These are phyloP conservation scores for Dissostichus mawsoni DNA, from an alignment of 2,113 vertebrate genomes.

Conservation along the genomic window DNA sequence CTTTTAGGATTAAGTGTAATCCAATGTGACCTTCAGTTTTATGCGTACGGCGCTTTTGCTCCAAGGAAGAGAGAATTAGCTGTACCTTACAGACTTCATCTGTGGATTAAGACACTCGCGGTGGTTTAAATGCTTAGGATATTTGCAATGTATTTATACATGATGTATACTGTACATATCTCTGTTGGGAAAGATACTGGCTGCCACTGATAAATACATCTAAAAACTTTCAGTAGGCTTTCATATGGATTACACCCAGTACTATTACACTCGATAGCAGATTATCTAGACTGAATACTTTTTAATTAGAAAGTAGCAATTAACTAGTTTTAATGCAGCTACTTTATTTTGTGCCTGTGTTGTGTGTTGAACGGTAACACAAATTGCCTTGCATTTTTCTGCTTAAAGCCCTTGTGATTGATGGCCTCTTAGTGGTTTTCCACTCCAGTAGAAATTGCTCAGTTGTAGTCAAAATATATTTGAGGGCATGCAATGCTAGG, in stretches of 20 bases:
- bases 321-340: no score
- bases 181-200: not conserved
- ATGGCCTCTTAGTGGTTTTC: not conserved
- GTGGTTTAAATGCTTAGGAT: not conserved
- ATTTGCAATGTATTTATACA: not conserved
- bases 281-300: not conserved
- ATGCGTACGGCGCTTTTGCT: constrained; percentile 7
- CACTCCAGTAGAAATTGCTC: constrained; percentile 1
- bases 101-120: not conserved
- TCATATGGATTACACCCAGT: not conserved
- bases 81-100: not conserved
- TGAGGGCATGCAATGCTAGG: not conserved
- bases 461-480: not conserved
- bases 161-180: not conserved
- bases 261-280: not conserved
- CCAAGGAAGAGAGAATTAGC: not conserved
- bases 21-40: not conserved
- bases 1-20: not conserved
- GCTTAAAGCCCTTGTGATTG: constrained; percentile 19
- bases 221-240: not conserved
- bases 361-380: no score
- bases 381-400: constrained; percentile 4
- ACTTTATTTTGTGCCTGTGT: not conserved
- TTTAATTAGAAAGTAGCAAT: not conserved
- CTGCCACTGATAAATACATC: not conserved